Evolutionary conservation across 2,888 invertebrate species (phyloP), one percentile per base, ranked within the genome.

Genomic region (Malthinus seriepunctatus): DNA sequence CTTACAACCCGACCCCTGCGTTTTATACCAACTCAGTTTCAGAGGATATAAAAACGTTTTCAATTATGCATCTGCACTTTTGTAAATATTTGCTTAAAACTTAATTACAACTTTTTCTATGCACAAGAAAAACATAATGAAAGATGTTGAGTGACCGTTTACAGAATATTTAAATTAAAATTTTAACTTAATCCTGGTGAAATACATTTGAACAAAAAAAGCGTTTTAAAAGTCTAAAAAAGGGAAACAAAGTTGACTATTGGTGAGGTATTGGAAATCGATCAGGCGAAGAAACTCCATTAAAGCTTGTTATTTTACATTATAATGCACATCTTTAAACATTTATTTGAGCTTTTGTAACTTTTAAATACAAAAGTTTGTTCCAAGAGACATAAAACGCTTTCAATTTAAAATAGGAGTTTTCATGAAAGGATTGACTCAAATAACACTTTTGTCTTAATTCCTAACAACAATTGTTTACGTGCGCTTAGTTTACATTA

Each of bases 251-350:
- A 23, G 23, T 23, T 5, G 23, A 23, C 23, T 42, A 15, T 42
- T 42, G 39, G 42, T 12, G 39, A 51, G 42, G 42, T 42, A 23
- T 33, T 42, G 51, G 44, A 51, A 51, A 51, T 51, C 51, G 51
- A 51, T 51, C 51, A 42, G 32, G 51, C 32, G 51, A 42, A 42
- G 33, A 50, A 51, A 42, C 51, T 38, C 51, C 51, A 51, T 51
- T 42, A 51, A 15, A 14, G 51, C 32, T 32, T 51, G 51, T 51
- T 51, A 51, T 51, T 51, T 42, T 51, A 51, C 51, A 51, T 51
- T 51, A 51, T 39, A 51, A 51, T 51, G 51, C 51, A 51, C 51
- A 44, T 51, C 51, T 42, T 34, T 51, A 42, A 51, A 51, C 51
- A 51, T 51, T 51, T 51, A 51, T 42, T 34, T 39, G 33, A 39